Conservation (phyloP, 2,888 invertebrate genomes). For the Allacma fusca region DNA sequence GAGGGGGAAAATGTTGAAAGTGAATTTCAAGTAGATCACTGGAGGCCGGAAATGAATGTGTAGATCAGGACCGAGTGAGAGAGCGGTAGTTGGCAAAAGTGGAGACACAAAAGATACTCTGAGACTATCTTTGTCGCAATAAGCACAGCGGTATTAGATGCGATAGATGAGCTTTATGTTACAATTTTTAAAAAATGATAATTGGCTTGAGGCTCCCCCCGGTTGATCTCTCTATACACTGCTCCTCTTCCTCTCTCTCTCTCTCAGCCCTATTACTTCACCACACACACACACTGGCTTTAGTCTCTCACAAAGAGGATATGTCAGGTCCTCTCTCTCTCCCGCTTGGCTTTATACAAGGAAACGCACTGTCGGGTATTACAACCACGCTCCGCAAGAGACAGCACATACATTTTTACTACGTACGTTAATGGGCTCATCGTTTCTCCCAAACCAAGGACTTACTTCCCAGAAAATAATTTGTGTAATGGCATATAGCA, state of each 20-base stretch:
- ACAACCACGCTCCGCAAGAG: background rate
- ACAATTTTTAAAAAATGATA: slow-evolving; percentile 54
- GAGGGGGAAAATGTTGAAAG: slow-evolving; percentile 38
- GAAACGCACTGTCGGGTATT: background rate
- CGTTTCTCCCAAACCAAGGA: slow-evolving; percentile 20
- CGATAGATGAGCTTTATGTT: slow-evolving; percentile 44
- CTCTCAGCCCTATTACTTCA: slow-evolving; percentile 12
- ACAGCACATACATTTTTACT: background rate
- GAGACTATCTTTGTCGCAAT: slow-evolving; percentile 27
- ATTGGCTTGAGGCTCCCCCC: slow-evolving; percentile 53
- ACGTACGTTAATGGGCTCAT: slow-evolving; percentile 8
- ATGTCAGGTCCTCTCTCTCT: background rate
- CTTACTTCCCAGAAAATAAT: slow-evolving; percentile 52
- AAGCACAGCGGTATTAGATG: slow-evolving; percentile 36
- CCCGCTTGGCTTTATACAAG: background rate
- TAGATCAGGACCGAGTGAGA: slow-evolving; percentile 26
- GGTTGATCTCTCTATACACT: slow-evolving; percentile 45
- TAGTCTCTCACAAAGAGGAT: slow-evolving; percentile 2
- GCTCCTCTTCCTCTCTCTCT: slow-evolving; percentile 46
- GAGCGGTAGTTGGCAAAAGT: slow-evolving; percentile 7
- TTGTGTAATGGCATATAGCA: slow-evolving; percentile 60
- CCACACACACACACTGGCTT: slow-evolving; percentile 8
- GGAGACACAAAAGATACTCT: slow-evolving; percentile 5
- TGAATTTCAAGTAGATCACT: slow-evolving; percentile 41
- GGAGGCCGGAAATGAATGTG: slow-evolving; percentile 42